These are phyloP conservation scores for Gila orcuttii DNA, from an alignment of 2,113 vertebrate species.

Conservation along the genomic window DNA sequence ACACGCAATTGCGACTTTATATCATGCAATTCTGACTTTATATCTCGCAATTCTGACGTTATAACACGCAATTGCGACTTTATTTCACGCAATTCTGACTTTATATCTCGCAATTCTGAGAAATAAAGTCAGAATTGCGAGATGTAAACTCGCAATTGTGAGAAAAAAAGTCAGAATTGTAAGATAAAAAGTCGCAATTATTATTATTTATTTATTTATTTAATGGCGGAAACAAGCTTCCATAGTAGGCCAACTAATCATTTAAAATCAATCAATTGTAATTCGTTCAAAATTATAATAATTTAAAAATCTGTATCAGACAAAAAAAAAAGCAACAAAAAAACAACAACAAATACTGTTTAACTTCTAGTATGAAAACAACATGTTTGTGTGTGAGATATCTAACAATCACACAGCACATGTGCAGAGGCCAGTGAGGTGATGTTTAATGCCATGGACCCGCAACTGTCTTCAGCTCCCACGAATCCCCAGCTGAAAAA, in stretches of 20 bases:
- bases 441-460: slow-evolving; percentile 16
- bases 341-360: background rate
- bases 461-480: slow-evolving; percentile 9
- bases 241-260: background rate
- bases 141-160: too few species aligned
- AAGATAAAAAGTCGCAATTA: too few species aligned
- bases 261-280: background rate
- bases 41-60: too few species aligned
- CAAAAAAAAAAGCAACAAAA: background rate
- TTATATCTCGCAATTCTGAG: too few species aligned
- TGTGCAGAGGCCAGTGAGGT: slow-evolving; percentile 9
- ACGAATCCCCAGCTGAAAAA: slow-evolving; percentile 26
- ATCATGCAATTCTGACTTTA: too few species aligned
- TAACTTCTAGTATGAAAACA: background rate
- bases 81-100: too few species aligned
- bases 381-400: background rate
- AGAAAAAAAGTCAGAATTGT: too few species aligned
- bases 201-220: too few species aligned
- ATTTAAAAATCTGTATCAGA: background rate
- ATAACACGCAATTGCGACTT: too few species aligned
- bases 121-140: too few species aligned
- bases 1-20: too few species aligned
- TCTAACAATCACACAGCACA: slow-evolving; percentile 13
- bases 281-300: background rate
- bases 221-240: too few species aligned